Percentiles rank a stretch among this genome's conserved stretches.
Evolutionary conservation across 2,797 vertebrate species (phyloP).

Genomic region (Ctenosaura bakeri): DNA sequence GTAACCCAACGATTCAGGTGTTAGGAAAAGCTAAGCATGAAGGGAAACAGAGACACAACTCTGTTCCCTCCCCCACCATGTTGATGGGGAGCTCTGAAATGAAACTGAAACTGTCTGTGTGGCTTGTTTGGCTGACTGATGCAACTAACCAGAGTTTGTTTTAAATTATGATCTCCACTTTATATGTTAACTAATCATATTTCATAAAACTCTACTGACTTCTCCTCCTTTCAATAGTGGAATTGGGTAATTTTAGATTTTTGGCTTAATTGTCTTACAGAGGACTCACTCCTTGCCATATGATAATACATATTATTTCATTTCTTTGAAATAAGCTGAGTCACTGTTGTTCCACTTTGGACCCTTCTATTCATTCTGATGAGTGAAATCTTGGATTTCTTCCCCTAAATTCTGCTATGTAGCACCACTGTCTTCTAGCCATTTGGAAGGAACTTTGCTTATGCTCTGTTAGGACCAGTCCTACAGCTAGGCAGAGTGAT

Average conservation of each 20-base stretch:
- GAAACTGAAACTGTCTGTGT: background rate
- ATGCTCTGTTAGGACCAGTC: background rate
- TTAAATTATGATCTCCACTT: background rate
- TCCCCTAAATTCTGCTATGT: too few species aligned
- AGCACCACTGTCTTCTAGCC: background rate
- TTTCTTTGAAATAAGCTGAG: background rate
- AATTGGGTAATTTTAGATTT: background rate
- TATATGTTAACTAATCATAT: background rate
- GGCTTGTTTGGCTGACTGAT: background rate
- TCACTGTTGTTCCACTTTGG: too few species aligned
- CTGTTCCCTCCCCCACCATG: background rate
- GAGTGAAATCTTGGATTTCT: background rate
- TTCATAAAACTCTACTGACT: background rate
- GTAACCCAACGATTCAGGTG: background rate
- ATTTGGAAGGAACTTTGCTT: background rate
- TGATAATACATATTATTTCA: background rate
- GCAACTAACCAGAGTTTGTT: background rate
- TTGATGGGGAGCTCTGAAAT: too few species aligned
- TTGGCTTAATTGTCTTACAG: background rate
- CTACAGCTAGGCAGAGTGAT: too few species aligned
- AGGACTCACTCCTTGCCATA: background rate
- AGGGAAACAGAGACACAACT: background rate
- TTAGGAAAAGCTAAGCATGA: background rate
- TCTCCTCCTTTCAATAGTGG: too few species aligned
- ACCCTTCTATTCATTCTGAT: background rate